Conservation (phyloP, 2,888 invertebrate species). For the Athalia rosae region DNA sequence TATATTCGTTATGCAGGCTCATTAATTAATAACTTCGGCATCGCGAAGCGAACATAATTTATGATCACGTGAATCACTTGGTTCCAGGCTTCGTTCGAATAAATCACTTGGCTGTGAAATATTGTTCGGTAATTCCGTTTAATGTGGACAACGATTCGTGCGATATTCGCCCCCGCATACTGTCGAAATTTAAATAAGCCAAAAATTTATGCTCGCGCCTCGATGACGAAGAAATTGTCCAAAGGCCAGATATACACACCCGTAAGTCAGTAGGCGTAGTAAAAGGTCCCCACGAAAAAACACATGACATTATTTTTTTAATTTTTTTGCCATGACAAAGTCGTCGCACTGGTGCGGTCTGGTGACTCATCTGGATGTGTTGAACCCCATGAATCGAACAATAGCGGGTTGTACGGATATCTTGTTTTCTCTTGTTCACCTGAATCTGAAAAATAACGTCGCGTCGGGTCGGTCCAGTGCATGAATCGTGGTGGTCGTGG, state of each 20-base stretch:
- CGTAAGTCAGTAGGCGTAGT: neutral
- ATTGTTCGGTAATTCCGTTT: conserved; percentile 4
- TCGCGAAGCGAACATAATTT: conserved; percentile 49
- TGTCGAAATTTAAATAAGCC: neutral
- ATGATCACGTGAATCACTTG: conserved; percentile 55
- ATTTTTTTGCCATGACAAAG: neutral
- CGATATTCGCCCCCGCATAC: neutral
- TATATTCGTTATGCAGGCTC: conserved; percentile 45
- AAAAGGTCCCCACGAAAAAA: conserved; percentile 1
- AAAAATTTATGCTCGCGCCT: neutral
- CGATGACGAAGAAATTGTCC: too few species aligned
- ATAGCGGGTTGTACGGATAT: too few species aligned
- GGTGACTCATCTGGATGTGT: neutral
- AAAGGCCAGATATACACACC: too few species aligned
- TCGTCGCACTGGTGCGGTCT: too few species aligned
- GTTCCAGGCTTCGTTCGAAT: conserved; percentile 49
- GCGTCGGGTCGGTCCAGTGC: too few species aligned
- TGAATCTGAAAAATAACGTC: too few species aligned
- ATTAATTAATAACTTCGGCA: conserved; percentile 55
- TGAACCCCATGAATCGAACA: neutral
- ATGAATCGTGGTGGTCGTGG: too few species aligned
- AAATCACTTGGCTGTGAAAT: conserved; percentile 48
- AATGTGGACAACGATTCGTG: conserved; percentile 7
- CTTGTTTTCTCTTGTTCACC: too few species aligned
- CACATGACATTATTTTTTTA: conserved; percentile 34